phyloP scores from a whole-genome alignment of 2,113 vertebrate species.

The Catharus minimus region DNA sequence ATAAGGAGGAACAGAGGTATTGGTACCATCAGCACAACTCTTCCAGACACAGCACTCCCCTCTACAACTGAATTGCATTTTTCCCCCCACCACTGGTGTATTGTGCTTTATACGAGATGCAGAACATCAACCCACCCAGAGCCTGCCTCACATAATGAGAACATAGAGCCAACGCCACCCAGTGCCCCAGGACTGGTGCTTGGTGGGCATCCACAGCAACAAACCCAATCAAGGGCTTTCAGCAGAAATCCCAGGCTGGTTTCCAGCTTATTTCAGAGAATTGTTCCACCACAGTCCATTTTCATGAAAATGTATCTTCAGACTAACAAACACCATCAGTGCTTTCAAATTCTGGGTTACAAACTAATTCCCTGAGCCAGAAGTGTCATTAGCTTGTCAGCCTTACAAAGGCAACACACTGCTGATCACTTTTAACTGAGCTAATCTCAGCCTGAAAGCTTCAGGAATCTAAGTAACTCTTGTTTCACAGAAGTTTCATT shows the following conservation, averaged over 20 bases:
- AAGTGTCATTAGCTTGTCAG: constrained; percentile 71
- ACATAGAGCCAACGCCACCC: neutral
- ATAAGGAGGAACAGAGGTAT: accelerated
- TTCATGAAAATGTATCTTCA: constrained; percentile 45
- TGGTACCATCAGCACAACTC: neutral
- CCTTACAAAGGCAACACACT: constrained; percentile 54
- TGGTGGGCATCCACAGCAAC: neutral
- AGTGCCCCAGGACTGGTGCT: neutral
- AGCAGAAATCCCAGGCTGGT: neutral
- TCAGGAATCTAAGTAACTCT: constrained; percentile 66
- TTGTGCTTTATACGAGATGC: neutral
- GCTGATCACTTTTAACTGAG: constrained; percentile 55
- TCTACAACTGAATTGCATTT: neutral
- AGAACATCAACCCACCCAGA: neutral
- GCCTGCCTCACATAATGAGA: neutral
- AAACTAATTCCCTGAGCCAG: constrained; percentile 53
- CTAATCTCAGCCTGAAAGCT: constrained; percentile 68
- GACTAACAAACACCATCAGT: constrained; percentile 13
- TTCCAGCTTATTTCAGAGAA: constrained; percentile 35
- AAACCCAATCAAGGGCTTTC: neutral
- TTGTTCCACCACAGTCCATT: neutral
- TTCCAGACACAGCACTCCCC: neutral
- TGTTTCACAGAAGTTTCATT: constrained; percentile 65
- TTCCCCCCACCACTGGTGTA: accelerated
- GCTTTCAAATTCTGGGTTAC: constrained; percentile 27